Conservation (phyloP, 2,888 invertebrate genomes). For the Malthinus flaveolus region DNA sequence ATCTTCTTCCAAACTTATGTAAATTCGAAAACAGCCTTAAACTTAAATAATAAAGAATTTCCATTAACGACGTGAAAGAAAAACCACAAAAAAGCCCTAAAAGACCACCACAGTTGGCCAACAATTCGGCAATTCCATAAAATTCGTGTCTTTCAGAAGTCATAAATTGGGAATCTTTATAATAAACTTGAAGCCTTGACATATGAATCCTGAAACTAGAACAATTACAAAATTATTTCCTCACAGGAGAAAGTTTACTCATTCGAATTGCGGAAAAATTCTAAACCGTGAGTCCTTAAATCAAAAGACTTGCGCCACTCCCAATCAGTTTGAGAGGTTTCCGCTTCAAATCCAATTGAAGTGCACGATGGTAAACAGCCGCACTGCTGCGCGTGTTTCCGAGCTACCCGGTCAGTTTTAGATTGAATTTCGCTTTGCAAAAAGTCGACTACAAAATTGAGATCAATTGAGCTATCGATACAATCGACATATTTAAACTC, state of each 20-base stretch:
- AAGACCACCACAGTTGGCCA: slow-evolving; percentile 62
- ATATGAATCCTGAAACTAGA: slow-evolving; percentile 44
- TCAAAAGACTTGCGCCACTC: slow-evolving; percentile 8
- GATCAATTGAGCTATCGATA: too few species aligned
- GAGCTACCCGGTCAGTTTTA: neutral
- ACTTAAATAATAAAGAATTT: slow-evolving; percentile 67
- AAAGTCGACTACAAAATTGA: neutral
- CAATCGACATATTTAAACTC: too few species aligned
- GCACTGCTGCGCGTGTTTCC: slow-evolving; percentile 46
- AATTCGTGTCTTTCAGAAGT: slow-evolving; percentile 61
- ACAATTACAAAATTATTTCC: neutral
- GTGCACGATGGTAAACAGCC: slow-evolving; percentile 70
- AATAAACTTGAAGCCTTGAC: slow-evolving; percentile 65
- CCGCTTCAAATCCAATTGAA: slow-evolving; percentile 71
- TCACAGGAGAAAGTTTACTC: too few species aligned
- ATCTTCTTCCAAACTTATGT: slow-evolving; percentile 52
- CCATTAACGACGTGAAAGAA: slow-evolving; percentile 64
- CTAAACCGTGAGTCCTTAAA: too few species aligned
- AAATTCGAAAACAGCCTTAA: slow-evolving; percentile 57
- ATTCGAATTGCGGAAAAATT: too few species aligned
- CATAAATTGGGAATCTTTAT: slow-evolving; percentile 67
- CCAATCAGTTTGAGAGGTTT: slow-evolving; percentile 62
- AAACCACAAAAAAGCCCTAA: slow-evolving; percentile 66
- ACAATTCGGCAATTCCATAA: slow-evolving; percentile 60
- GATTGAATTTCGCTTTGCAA: neutral